Base-by-base conservation (phyloP, 2,888 invertebrate species). In the Aphodius granarius region DNA sequence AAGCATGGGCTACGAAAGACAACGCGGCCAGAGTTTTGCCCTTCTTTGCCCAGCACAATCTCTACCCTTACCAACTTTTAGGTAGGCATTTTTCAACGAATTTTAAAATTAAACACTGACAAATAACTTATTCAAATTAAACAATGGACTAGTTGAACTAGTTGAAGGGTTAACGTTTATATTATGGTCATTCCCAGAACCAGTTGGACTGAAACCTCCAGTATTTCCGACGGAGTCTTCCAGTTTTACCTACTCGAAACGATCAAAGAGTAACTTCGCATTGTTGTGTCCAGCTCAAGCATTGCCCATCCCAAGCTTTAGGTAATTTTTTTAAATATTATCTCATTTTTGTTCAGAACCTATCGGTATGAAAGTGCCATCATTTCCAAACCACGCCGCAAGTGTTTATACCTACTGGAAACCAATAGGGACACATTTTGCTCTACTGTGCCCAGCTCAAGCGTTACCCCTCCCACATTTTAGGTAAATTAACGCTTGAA, bases 251-350 rank as follows among this genome's bases (percentile, higher is more conserved):
- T 93, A 92, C 86, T 91, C 91, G 85, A 90, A 93, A 86, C 88
- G 87, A 83, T 89, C 88, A 78, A 90, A 89, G 80, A 90, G 90
- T 83, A 90, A 91, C 84, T 90, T 94, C 85, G 92, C 92, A 72
- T 86, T 94, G 81, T 89, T 93, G 84, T 94, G 94, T 86, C 93
- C 93, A 86, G 93, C 94, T 80, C 94, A 94, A 89, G 94, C 93
- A 82, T 93, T 91, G 87, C 94, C 94, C 20, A 82, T 83, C 74
- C 86, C 86, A n/a, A 79, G 79, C 78, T 82, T 82, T 78, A 82
- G 82, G 83, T 83, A 80, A 68, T 23, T 66, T 65, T 22, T 19
- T 3, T 21, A 5, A 13, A 64, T 65, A 13, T 19, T 63, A 13
- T 73, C 4, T 23, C 71, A 17, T 71, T 71, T 18, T 66, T 20